Conservation (phyloP, 64 coral and sea anemone species). For the Anthopleura sola region DNA sequence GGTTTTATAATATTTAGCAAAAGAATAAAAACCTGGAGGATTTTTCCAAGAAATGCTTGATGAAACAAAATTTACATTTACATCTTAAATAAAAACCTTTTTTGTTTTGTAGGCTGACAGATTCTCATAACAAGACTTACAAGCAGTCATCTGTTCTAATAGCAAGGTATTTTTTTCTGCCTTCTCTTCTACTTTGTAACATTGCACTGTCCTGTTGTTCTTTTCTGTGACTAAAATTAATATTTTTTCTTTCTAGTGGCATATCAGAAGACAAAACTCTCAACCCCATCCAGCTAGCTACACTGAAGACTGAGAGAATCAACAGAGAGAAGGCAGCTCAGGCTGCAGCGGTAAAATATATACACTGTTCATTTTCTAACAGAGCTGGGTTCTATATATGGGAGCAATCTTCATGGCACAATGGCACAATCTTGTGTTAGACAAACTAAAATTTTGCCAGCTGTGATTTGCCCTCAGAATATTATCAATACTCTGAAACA, state of each 20-base stretch:
- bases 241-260: conserved; percentile 28
- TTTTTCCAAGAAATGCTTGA: too few species aligned
- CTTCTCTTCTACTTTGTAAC: background rate
- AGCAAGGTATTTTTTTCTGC: conserved; percentile 45
- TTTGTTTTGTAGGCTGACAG: conserved; percentile 52
- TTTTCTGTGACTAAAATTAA: background rate
- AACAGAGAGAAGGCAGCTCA: conserved; percentile 84
- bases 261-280: conserved; percentile 86
- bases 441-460: too few species aligned
- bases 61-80: too few species aligned
- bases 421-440: too few species aligned
- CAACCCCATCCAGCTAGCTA: conserved; percentile 81
- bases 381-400: too few species aligned
- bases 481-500: too few species aligned
- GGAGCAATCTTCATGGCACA: too few species aligned
- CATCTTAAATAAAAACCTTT: too few species aligned
- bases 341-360: conserved; percentile 57
- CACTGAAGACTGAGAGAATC: conserved; percentile 81
- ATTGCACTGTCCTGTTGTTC: too few species aligned
- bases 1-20: too few species aligned
- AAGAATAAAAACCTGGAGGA: too few species aligned
- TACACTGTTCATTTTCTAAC: background rate
- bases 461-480: too few species aligned
- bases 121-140: conserved; percentile 76
- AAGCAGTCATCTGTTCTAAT: conserved; percentile 56